These are phyloP conservation scores for Macroteleia sp. DNA, from an alignment of 2,888 invertebrate genomes.

Conservation along the genomic window DNA sequence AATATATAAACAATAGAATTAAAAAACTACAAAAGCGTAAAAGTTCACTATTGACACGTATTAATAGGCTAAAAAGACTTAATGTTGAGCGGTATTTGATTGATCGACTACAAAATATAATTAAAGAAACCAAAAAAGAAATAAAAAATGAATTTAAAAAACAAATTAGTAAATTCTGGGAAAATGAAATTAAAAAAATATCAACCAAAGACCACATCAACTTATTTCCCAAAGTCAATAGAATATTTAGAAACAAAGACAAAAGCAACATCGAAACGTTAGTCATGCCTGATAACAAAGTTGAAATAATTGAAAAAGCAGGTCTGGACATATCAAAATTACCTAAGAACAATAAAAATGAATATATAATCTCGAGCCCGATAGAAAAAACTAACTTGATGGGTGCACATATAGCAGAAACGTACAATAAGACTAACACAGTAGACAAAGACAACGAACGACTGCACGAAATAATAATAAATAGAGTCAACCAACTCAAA, in stretches of 20 bases:
- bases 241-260: constrained; percentile 7
- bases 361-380: not conserved
- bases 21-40: not conserved
- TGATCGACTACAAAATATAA: not conserved
- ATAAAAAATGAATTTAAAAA: not conserved
- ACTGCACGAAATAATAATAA: too few relatives aligned
- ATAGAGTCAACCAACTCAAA: too few relatives aligned
- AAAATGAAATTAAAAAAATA: constrained; percentile 5
- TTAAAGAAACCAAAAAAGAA: too few relatives aligned
- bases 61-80: not conserved
- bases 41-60: not conserved
- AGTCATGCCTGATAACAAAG: not conserved
- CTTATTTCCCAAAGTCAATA: constrained; percentile 18
- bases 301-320: not conserved
- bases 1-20: not conserved
- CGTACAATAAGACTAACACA: not conserved
- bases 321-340: not conserved
- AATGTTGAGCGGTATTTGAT: not conserved
- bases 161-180: constrained; percentile 13
- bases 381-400: not conserved
- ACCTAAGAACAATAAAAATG: not conserved
- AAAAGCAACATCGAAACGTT: not conserved
- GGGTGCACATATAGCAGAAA: not conserved
- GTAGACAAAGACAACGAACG: too few relatives aligned
- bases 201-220: not conserved